phyloP scores from a whole-genome alignment of 2,888 invertebrate species.

The Lepidochrysops patricia region DNA sequence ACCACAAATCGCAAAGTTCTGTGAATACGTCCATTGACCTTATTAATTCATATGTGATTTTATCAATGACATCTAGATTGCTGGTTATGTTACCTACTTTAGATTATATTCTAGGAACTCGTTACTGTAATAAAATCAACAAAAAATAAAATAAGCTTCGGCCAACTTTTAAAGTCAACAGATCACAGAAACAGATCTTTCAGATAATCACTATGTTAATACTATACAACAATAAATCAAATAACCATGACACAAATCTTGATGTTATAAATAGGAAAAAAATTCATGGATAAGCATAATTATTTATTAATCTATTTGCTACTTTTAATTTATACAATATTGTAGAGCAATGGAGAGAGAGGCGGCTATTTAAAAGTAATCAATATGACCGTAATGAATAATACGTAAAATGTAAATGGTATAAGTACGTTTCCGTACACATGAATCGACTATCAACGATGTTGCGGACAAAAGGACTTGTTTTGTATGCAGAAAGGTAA shows the following conservation, averaged over 20 bases:
- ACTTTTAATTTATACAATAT: no score
- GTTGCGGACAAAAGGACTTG: background rate
- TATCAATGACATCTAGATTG: background rate
- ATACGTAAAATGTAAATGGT: no score
- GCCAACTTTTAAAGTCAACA: background rate
- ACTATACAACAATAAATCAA: background rate
- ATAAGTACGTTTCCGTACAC: conserved; percentile 2
- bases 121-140: background rate
- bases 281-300: conserved; percentile 6
- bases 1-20: background rate
- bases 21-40: conserved; percentile 2
- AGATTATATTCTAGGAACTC: background rate
- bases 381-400: no score
- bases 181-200: background rate
- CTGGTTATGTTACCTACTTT: background rate
- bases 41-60: background rate
- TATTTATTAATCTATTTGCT: no score
- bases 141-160: background rate
- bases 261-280: background rate
- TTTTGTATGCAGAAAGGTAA: background rate
- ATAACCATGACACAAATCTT: conserved; percentile 7
- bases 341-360: no score
- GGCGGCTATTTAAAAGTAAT: no score
- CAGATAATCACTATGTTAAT: background rate
- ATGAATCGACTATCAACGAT: background rate